Evolutionary conservation across 2,113 vertebrate genomes (phyloP), one percentile per base, ranked within the genome.

Genomic region (Nycticorax nycticorax): DNA sequence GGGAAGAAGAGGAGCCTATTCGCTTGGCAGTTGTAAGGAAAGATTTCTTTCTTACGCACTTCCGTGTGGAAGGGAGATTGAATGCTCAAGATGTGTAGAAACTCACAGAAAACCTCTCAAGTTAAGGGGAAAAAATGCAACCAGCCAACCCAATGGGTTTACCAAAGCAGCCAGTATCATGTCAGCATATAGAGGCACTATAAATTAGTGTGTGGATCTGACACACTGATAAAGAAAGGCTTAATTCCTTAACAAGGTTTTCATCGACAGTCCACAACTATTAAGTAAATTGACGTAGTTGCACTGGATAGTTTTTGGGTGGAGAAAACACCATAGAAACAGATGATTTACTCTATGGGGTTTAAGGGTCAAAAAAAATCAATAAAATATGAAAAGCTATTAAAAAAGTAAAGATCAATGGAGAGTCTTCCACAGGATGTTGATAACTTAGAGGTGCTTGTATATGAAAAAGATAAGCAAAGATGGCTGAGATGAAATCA

Each of bases 141-240:
- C 26, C 28, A 76, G 28, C 10, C 41, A 69, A 60, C 28, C 14
- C 14, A 20, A 8, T 41, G 22, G 64, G 64, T 76, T 66, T 84
- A 30, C 30, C 37, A 35, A 50, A 64, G 68, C 50, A 95, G 88
- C 26, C 19, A 26, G 8, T 9, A 9, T 30, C 14, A 28, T 37
- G 52, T 74, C 60, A 63, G 79, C 39, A 22, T 0, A 22, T 0
- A 68, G 63, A 81, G 39, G 35, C 59, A 64, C 59, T 32, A 1
- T 21, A 39, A 47, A 64, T 28, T 16, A 62, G 28, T 27, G 26
- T 35, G 59, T 60, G 69, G 72, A 24, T 4, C 8, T 8, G 47
- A 35, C 39, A 48, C 13, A 37, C 1, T 4, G 39, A 27, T 43
- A 78, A 87, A 39, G 76, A 81, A 84, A 82, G 66, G 64, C 64